Evolutionary conservation across 37 sponge, comb jelly and placozoan genomes (phyloP).

Genomic region (Aplysina aerophoba): DNA sequence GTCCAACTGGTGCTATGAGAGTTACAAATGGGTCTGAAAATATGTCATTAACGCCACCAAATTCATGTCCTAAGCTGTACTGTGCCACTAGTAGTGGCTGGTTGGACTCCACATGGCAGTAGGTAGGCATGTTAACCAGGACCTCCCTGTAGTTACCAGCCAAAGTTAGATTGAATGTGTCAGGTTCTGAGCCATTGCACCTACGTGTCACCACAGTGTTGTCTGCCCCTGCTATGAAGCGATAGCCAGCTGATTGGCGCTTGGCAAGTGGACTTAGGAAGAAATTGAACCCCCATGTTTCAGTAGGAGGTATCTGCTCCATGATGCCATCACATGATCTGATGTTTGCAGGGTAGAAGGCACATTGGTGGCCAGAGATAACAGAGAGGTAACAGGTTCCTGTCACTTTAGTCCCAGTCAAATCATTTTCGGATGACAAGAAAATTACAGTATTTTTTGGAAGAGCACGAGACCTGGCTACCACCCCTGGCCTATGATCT

Average conservation of each 20-base stretch:
- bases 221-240: slow-evolving; percentile 1
- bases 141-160: background rate
- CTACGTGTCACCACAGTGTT: background rate
- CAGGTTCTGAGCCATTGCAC: background rate
- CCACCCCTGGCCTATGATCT: no score
- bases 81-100: background rate
- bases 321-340: slow-evolving; percentile 42
- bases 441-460: no score
- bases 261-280: background rate
- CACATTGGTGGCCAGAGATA: slow-evolving; percentile 57
- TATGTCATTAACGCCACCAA: background rate
- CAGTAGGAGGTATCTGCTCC: slow-evolving; percentile 38
- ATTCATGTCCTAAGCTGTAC: background rate
- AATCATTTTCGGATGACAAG: background rate
- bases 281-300: slow-evolving; percentile 11
- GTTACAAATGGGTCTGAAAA: background rate
- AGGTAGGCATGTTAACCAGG: background rate
- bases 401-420: slow-evolving; percentile 29
- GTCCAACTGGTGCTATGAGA: slow-evolving; percentile 2
- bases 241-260: background rate
- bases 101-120: background rate
- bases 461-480: no score
- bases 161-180: no score
- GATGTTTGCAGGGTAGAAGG: slow-evolving; percentile 20
- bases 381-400: slow-evolving; percentile 39